A percentile compares a stretch with the other conserved stretches of the same genome.
Conservation (phyloP, 2,113 vertebrate genomes). For the Chlamydotis undulata region DNA sequence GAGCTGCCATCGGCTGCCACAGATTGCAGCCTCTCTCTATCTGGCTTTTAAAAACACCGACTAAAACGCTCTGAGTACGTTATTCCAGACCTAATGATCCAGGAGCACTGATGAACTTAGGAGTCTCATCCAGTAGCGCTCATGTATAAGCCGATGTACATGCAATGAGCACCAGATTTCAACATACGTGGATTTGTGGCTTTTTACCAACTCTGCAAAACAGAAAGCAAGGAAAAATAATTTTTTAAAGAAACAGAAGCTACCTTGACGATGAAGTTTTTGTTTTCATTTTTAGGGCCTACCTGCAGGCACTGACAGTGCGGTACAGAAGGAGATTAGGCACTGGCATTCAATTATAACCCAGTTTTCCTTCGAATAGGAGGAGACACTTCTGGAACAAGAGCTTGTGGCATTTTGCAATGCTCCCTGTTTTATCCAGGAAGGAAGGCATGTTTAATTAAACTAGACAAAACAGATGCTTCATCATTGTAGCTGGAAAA, state of each 20-base stretch:
- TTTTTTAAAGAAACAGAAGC: background rate
- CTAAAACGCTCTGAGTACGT: background rate
- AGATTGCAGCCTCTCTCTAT: background rate
- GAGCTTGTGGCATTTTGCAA: background rate
- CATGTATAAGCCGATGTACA: background rate
- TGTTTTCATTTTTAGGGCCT: background rate
- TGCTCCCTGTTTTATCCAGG: background rate
- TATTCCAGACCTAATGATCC: background rate
- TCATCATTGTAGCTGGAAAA: background rate
- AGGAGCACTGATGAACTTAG: background rate
- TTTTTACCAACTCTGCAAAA: background rate
- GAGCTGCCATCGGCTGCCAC: no score
- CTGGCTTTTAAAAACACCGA: background rate
- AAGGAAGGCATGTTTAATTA: background rate
- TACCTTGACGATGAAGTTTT: background rate
- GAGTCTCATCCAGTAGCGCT: rapidly evolving
- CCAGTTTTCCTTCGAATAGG: background rate
- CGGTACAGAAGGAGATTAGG: background rate
- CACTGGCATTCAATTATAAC: background rate
- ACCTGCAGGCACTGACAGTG: background rate
- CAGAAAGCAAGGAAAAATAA: background rate
- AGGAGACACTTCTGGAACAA: background rate
- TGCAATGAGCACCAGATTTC: background rate
- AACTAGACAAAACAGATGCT: background rate
- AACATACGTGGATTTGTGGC: background rate